A percentile compares a stretch with the other conserved stretches of the same genome.
Evolutionary conservation across 2,888 invertebrate species (phyloP).

Genomic region (Drosophila cyrtoloma): DNA sequence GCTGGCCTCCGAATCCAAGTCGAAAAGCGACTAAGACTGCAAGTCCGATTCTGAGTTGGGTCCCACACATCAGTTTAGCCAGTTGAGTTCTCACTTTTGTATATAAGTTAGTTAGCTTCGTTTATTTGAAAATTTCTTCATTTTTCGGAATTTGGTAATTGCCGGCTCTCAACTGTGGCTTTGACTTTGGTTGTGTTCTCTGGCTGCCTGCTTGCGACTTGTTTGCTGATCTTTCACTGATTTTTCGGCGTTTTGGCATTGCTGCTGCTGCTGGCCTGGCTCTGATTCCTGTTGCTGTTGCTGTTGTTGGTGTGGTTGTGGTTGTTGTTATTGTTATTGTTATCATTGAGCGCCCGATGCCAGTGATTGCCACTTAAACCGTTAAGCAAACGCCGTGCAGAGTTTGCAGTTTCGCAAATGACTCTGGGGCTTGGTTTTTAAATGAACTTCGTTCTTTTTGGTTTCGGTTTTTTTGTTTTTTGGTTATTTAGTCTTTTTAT

Average conservation of each 20-base stretch:
- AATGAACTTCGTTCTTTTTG: conserved; percentile 59
- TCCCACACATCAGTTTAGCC: conserved; percentile 61
- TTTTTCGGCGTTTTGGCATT: conserved; percentile 61
- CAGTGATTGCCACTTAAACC: conserved; percentile 78
- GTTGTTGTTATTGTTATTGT: conserved; percentile 58
- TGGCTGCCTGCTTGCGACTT: conserved; percentile 37
- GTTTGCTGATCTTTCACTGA: conserved; percentile 75
- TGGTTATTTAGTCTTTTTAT: conserved; percentile 4
- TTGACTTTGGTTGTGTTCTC: conserved; percentile 9
- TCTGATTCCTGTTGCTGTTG: conserved; percentile 18
- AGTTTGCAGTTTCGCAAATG: conserved; percentile 55
- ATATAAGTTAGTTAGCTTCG: conserved; percentile 54
- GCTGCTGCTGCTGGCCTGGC: conserved; percentile 33
- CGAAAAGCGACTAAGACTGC: conserved; percentile 6
- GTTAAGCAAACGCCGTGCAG: conserved; percentile 74
- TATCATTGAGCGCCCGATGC: conserved; percentile 72
- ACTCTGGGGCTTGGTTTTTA: conserved; percentile 55
- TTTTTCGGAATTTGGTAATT: conserved; percentile 81
- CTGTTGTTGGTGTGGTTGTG: conserved; percentile 24
- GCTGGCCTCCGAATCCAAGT: conserved; percentile 42
- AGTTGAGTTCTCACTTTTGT: conserved; percentile 75
- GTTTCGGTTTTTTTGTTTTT: conserved; percentile 1
- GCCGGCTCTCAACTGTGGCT: conserved; percentile 55
- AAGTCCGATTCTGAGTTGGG: conserved; percentile 32
- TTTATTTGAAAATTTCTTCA: conserved; percentile 81